phyloP scores from a whole-genome alignment of 1,140 invertebrate genomes.

The Eumaeus atala region DNA sequence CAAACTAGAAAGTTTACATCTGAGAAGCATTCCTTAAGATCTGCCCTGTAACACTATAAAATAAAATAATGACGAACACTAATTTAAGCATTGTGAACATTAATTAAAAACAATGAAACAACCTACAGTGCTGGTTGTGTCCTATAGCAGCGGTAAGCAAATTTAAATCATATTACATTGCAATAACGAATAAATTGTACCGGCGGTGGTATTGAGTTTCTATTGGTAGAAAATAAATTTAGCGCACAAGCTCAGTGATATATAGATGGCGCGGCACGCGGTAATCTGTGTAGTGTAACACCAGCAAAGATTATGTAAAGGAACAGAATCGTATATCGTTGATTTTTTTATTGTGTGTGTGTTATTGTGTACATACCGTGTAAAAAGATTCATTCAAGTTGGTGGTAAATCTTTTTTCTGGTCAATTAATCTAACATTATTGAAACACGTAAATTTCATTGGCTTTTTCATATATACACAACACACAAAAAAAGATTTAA shows the following conservation, averaged over 20 bases:
- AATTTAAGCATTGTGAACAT: conserved; percentile 2
- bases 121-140: neutral
- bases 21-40: too few species aligned
- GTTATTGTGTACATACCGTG: too few species aligned
- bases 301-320: conserved; percentile 35
- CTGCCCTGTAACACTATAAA: neutral
- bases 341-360: too few species aligned
- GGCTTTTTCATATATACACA: too few species aligned
- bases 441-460: too few species aligned
- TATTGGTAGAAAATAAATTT: conserved; percentile 51
- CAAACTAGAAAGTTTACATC: too few species aligned
- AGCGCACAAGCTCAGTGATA: conserved; percentile 59
- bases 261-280: conserved; percentile 55
- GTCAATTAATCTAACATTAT: too few species aligned
- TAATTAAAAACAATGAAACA: conserved; percentile 10
- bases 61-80: conserved; percentile 7
- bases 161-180: conserved; percentile 20
- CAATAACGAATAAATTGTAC: conserved; percentile 26
- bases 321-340: too few species aligned
- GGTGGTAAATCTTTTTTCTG: too few species aligned
- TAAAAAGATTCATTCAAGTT: too few species aligned
- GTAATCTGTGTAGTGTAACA: conserved; percentile 45
- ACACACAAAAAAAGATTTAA: too few species aligned
- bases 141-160: conserved; percentile 13
- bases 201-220: conserved; percentile 38